Percentiles rank a stretch among this genome's conserved stretches.
These are phyloP conservation scores for Gymnarchus niloticus DNA, from an alignment of 2,113 vertebrate genomes.

Conservation along the genomic window DNA sequence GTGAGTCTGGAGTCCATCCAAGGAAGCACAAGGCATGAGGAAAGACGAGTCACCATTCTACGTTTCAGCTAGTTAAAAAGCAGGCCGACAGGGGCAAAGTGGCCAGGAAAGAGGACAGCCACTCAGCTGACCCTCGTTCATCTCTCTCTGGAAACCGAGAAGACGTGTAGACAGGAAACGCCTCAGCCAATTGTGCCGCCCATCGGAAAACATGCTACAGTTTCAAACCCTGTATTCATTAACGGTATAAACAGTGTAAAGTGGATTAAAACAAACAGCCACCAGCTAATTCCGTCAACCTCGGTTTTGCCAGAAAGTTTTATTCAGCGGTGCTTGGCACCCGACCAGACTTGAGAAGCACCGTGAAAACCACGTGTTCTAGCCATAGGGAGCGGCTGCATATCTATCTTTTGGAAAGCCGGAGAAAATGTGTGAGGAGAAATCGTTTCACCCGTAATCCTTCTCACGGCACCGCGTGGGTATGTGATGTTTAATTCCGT, in stretches of 20 bases:
- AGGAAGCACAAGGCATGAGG: too few relatives aligned
- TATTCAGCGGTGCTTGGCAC: not conserved
- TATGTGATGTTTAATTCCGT: not conserved
- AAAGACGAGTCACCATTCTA: too few relatives aligned
- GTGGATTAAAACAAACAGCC: conserved; percentile 3
- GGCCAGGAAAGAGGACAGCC: not conserved
- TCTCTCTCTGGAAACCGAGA: not conserved
- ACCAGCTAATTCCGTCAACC: not conserved
- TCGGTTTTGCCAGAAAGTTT: not conserved
- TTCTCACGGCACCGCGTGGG: not conserved
- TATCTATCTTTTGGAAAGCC: not conserved
- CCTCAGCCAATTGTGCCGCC: not conserved
- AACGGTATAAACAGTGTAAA: not conserved
- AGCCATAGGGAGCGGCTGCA: not conserved
- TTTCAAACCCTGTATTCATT: not conserved
- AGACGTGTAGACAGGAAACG: not conserved
- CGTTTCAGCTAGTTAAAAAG: not conserved
- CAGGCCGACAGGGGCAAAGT: not conserved
- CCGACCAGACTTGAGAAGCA: not conserved
- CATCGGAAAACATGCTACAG: not conserved
- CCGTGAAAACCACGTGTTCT: not conserved
- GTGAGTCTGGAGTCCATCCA: not conserved
- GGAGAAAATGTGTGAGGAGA: not conserved
- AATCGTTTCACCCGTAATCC: not conserved
- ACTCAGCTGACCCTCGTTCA: not conserved